Percentiles rank a stretch among this genome's conserved stretches.
Conservation (phyloP, 2,888 invertebrate genomes). For the Epirrita christyi region DNA sequence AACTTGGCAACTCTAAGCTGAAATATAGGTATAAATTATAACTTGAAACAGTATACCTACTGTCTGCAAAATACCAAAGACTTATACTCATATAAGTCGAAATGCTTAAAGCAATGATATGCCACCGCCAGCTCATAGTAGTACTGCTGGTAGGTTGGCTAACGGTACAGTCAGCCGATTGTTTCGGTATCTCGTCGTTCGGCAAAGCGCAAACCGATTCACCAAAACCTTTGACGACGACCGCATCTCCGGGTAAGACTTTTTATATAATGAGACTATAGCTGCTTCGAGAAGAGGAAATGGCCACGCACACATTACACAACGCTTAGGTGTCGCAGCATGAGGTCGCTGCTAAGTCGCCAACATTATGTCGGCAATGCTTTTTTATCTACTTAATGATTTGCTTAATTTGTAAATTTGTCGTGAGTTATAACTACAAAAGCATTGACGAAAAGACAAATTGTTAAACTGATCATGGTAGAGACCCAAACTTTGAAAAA, state of each 20-base stretch:
- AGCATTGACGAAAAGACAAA: constrained; percentile 7
- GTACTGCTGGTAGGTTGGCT: constrained; percentile 52
- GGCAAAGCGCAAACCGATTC: constrained; percentile 76
- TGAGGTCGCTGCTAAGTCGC: not conserved
- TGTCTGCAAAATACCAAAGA: not conserved
- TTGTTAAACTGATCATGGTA: not conserved
- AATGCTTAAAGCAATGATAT: constrained; percentile 38
- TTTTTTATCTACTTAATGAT: constrained; percentile 1
- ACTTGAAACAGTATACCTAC: not conserved
- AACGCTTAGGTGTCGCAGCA: constrained; percentile 12
- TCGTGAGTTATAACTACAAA: not conserved
- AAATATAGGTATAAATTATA: not conserved
- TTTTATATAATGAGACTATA: constrained; percentile 49
- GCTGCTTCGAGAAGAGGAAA: constrained; percentile 29
- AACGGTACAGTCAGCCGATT: constrained; percentile 51
- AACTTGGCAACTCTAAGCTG: too few relatives aligned
- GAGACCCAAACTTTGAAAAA: not conserved
- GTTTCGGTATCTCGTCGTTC: constrained; percentile 74
- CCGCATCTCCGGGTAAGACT: constrained; percentile 73
- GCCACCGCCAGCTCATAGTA: constrained; percentile 36
- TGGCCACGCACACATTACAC: constrained; percentile 20
- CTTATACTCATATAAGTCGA: constrained; percentile 2
- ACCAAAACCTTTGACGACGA: constrained; percentile 67
- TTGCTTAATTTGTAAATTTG: not conserved
- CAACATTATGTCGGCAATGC: constrained; percentile 4